These are phyloP conservation scores for Bovichtus diacanthus DNA, from an alignment of 2,797 vertebrate genomes.

Conservation along the genomic window DNA sequence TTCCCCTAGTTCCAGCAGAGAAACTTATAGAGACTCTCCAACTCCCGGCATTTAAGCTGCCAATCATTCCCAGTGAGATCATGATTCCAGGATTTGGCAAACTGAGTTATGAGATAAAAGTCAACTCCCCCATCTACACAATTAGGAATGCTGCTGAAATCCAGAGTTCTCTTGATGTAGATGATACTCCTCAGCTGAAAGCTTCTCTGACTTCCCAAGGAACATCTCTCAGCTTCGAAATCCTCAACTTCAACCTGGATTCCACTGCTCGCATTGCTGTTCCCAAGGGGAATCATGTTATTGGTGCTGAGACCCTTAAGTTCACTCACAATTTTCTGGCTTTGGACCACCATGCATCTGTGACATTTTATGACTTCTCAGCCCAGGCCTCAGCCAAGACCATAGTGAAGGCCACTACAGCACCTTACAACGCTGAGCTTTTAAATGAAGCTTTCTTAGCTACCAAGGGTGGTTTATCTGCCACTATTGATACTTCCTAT, in stretches of 20 bases:
- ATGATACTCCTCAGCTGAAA: slow-evolving; percentile 80
- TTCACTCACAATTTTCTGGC: slow-evolving; percentile 15
- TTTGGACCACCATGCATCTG: slow-evolving; percentile 70
- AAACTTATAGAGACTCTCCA: slow-evolving; percentile 80
- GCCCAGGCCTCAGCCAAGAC: slow-evolving; percentile 84
- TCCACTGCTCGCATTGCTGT: slow-evolving; percentile 84
- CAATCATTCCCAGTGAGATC: slow-evolving; percentile 82
- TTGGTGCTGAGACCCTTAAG: slow-evolving; percentile 24
- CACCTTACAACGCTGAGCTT: slow-evolving; percentile 82
- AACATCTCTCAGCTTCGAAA: slow-evolving; percentile 79
- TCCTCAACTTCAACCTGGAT: slow-evolving; percentile 85
- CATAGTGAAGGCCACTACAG: slow-evolving; percentile 75
- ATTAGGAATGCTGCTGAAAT: slow-evolving; percentile 83
- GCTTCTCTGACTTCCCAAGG: slow-evolving; percentile 83
- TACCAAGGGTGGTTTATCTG: slow-evolving; percentile 81
- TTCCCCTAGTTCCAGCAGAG: slow-evolving; percentile 85
- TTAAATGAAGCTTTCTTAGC: slow-evolving; percentile 80
- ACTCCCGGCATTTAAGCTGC: slow-evolving; percentile 89
- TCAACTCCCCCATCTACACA: slow-evolving; percentile 86
- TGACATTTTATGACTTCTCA: slow-evolving; percentile 77
- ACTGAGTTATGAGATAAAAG: slow-evolving; percentile 83
- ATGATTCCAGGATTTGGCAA: slow-evolving; percentile 88
- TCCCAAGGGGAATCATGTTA: slow-evolving; percentile 78
- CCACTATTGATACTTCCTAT: slow-evolving; percentile 83
- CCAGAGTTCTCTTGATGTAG: slow-evolving; percentile 81